A percentile compares a stretch with the other conserved stretches of the same genome.
phyloP scores from a whole-genome alignment of 2,113 vertebrate species.

The Corvus cornix region DNA sequence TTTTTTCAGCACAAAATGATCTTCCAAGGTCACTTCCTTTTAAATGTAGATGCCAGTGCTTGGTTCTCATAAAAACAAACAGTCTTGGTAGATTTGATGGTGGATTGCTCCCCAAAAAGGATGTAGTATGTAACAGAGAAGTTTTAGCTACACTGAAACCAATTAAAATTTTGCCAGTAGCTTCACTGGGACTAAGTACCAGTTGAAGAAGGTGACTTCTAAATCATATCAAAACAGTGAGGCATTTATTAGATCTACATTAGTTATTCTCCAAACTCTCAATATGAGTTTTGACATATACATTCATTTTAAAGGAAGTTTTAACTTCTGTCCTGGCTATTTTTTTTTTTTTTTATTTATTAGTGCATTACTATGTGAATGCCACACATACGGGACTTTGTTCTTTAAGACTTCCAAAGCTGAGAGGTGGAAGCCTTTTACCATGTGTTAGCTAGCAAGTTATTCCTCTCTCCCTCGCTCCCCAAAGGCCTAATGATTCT shows the following conservation, averaged over 20 bases:
- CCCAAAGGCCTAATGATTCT: constrained; percentile 34
- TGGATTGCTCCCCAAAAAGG: background rate
- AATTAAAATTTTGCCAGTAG: background rate
- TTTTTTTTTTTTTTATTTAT: background rate
- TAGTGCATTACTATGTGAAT: background rate
- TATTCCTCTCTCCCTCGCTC: background rate
- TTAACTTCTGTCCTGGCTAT: background rate
- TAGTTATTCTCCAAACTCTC: background rate
- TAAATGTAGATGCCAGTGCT: background rate
- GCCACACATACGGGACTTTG: background rate
- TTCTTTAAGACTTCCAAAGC: constrained; percentile 18
- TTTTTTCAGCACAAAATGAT: background rate
- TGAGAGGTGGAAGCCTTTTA: constrained; percentile 44
- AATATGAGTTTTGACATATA: background rate
- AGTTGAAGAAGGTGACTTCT: background rate
- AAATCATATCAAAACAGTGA: background rate
- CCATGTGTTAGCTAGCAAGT: background rate
- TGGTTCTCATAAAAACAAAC: background rate
- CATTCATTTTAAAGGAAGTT: background rate
- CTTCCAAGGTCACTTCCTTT: background rate
- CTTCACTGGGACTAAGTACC: background rate
- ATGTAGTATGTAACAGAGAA: background rate
- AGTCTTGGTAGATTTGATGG: background rate
- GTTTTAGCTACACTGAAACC: background rate
- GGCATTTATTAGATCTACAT: background rate